Base-by-base conservation (phyloP, 1,140 invertebrate genomes). In the Octopus sinensis region DNA sequence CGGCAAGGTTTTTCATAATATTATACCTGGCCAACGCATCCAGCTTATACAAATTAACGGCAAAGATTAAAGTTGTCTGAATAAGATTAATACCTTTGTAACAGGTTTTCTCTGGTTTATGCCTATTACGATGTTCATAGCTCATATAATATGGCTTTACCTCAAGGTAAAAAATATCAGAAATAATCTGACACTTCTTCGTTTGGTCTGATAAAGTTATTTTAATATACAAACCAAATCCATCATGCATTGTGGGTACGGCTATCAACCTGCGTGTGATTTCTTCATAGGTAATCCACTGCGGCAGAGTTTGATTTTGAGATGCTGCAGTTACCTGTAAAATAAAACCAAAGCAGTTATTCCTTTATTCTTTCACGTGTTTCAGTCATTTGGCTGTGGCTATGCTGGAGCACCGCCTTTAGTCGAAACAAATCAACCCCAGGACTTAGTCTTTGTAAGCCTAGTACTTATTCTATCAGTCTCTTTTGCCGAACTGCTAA, bases 41-140 rank as follows among this genome's bases (percentile, higher is more conserved):
- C 9, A 77, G 4, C 4, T 77, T 13, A 13, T 77, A 5, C 5
- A 77, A 51, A 43, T 53, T 77, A 51, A 77, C 30, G 0, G 76
- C 76, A 51, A 77, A 77, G 13, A 77, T 77, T 9, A 77, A 6
- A 43, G 76, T 77, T 23, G 76, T 77, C 30, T 77, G 76, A 52
- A 77, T 53, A 7, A 77, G 17, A 43, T 73, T 23, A 6, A 73
- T 23, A 6, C 68, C 68, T 6, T 13, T 73, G 68, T 10, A 73
- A 23, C 68, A 73, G 9, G 13, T 13, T 13, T 73, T 73, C 30
- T 6, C 30, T 43, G 30, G 30, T 43, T 43, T 43, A 1, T 43
- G 1, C 30, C 3, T 43, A 43, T 3, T 43, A 43, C 30, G 1
- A 3, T 43, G 30, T 43, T 43, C 30, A 43, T 43, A 3, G 30